These are phyloP conservation scores for Aegypius monachus DNA, from an alignment of 2,113 vertebrate species.

Conservation along the genomic window DNA sequence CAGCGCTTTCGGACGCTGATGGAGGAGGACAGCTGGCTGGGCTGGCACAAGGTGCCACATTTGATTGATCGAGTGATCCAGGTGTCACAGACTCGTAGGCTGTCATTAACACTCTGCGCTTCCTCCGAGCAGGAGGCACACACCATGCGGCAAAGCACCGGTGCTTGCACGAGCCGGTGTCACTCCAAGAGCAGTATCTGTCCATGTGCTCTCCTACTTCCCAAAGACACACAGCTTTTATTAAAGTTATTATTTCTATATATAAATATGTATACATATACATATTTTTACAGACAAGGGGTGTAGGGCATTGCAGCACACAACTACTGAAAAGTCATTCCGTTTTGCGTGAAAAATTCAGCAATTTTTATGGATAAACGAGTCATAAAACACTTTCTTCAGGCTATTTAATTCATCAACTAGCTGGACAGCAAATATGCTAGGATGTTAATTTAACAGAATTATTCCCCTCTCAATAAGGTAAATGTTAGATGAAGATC, in stretches of 20 bases:
- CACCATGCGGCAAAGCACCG: neutral
- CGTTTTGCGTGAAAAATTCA: accelerated
- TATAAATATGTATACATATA: accelerated
- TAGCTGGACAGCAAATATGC: constrained; percentile 49
- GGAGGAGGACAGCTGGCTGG: constrained; percentile 81
- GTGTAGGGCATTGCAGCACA: neutral
- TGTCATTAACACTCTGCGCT: constrained; percentile 34
- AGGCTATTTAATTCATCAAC: constrained; percentile 57
- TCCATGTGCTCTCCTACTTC: neutral
- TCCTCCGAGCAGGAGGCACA: neutral
- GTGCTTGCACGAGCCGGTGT: neutral
- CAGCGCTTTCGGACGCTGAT: constrained; percentile 75
- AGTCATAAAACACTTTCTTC: constrained; percentile 47
- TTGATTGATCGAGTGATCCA: constrained; percentile 74
- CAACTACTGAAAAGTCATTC: neutral
- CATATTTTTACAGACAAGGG: neutral
- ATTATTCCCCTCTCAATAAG: constrained; percentile 54
- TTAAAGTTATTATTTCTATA: neutral
- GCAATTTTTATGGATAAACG: constrained; percentile 19
- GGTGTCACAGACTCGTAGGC: constrained; percentile 50
- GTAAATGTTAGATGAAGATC: constrained; percentile 37
- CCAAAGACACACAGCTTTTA: neutral
- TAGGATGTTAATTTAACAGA: constrained; percentile 60
- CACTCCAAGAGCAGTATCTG: neutral
- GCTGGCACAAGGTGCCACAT: constrained; percentile 73